Percentiles rank a stretch among this genome's conserved stretches.
Conservation (phyloP, 2,113 vertebrate species). For the Ptilonorhynchus violaceus region DNA sequence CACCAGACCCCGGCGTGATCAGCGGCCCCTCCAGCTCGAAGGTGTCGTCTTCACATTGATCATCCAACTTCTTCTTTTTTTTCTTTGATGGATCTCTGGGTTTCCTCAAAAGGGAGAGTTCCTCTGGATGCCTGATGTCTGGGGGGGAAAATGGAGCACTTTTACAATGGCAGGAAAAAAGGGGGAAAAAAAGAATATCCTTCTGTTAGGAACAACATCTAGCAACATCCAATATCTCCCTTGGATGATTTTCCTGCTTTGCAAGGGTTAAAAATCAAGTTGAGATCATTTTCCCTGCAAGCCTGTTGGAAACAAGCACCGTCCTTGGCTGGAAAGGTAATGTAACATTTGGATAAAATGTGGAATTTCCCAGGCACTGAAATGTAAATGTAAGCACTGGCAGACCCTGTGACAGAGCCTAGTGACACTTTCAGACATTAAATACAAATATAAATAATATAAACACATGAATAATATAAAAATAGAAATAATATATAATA, state of each 20-base stretch:
- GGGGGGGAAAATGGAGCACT: not conserved
- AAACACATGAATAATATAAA: not conserved
- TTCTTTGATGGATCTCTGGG: slow-evolving; percentile 97
- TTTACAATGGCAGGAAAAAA: not conserved
- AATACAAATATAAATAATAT: not conserved
- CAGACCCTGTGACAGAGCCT: accelerated
- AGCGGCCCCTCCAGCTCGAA: slow-evolving; percentile 91
- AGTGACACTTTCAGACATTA: not conserved
- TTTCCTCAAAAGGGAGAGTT: slow-evolving; percentile 95
- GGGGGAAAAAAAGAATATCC: not conserved
- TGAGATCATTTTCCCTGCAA: not conserved
- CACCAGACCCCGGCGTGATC: slow-evolving; percentile 94
- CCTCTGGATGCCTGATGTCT: slow-evolving; percentile 98
- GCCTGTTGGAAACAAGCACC: not conserved
- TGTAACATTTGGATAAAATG: not conserved
- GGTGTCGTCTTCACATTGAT: slow-evolving; percentile 89
- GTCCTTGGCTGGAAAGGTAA: not conserved
- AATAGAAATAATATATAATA: not conserved
- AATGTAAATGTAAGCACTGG: not conserved
- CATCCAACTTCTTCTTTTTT: slow-evolving; percentile 94
- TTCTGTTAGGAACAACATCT: not conserved
- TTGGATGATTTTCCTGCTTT: not conserved
- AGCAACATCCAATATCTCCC: not conserved
- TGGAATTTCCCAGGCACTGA: not conserved
- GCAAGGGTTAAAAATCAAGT: not conserved